Percentiles rank a stretch among this genome's conserved stretches.
These are phyloP conservation scores for Parapsyche elsis DNA, from an alignment of 1,140 invertebrate species.

Conservation along the genomic window DNA sequence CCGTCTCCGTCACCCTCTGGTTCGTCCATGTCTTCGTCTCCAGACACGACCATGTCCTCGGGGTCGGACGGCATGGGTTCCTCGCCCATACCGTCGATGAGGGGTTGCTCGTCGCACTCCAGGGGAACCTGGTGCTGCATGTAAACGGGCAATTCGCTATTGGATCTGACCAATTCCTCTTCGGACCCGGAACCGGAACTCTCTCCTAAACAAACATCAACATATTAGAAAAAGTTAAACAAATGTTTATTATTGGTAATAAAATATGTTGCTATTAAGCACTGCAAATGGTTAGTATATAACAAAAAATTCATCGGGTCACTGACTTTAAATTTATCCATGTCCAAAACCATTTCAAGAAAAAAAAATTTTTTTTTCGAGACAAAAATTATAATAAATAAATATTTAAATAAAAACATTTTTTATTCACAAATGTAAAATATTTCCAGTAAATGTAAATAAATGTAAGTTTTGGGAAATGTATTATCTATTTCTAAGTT, in stretches of 20 bases:
- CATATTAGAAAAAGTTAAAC: neutral
- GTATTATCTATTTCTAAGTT: slow-evolving; percentile 38
- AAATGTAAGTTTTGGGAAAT: too few relatives aligned
- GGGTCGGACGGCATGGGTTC: slow-evolving; percentile 72
- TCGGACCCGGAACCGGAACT: slow-evolving; percentile 68
- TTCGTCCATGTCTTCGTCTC: slow-evolving; percentile 71
- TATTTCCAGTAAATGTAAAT: too few relatives aligned
- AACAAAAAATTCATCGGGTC: neutral
- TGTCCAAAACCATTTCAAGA: too few relatives aligned
- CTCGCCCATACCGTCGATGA: slow-evolving; percentile 63
- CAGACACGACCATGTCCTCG: slow-evolving; percentile 73
- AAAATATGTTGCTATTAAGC: neutral
- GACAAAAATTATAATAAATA: slow-evolving; percentile 18
- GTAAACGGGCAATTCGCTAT: slow-evolving; percentile 49
- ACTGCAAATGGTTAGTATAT: neutral
- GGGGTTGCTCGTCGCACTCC: slow-evolving; percentile 48
- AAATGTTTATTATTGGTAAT: neutral
- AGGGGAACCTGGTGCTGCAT: slow-evolving; percentile 44
- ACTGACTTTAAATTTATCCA: neutral
- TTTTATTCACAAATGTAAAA: too few relatives aligned
- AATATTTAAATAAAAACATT: slow-evolving; percentile 2
- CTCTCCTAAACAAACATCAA: slow-evolving; percentile 66
- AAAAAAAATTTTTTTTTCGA: slow-evolving; percentile 19
- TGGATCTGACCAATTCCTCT: slow-evolving; percentile 63
- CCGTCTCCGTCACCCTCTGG: slow-evolving; percentile 61